Base-by-base conservation (phyloP, 1,140 invertebrate species). In the Apolygus lucorum region DNA sequence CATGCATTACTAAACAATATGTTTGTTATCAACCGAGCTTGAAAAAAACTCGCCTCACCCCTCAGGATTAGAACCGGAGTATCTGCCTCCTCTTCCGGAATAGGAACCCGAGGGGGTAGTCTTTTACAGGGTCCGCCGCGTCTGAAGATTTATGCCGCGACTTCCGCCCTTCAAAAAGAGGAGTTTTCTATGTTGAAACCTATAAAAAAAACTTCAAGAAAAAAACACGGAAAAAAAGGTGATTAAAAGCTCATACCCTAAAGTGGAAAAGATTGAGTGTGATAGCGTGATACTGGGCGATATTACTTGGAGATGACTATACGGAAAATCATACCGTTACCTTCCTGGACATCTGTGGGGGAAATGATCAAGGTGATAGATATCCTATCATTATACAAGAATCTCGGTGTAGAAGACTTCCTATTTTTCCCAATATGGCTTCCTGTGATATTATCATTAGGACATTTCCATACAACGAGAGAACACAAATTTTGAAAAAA, bases 271-370 rank as follows among this genome's bases (percentile, higher is more conserved):
- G 27, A 65, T 2, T 1, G 28, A 54, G 69, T 21, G 62, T 22
- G 29, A 65, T 28, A 52, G 68, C 25, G 70, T 54, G 64, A 65
- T 54, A 17, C 63, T 54, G 26, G 17, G 28, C 65, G 17, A 42
- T 42, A 42, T 42, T 42, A 4, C 4, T 8, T 17, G 34, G 34
- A 17, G 34, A 42, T 42, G 34, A 42, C 34, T 42, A 42, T 8
- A 42, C 34, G 17, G 4, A 17, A 42, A 42, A 42, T 42, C 34
- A n/a, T n/a, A 42, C 34, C 34, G 34, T 42, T 42, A 42, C 34
- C 34, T 42, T 42, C 34, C 34, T 42, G 4, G 17, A 42, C 34
- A 42, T 42, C 4, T 42, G 34, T 17, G 34, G 4, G 17, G 34
- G 34, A 42, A n/a, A n/a, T n/a, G n/a, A n/a, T n/a, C n/a, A n/a